Percentiles rank a stretch among this genome's conserved stretches.
These are phyloP conservation scores for Zaprionus tsacasi DNA, from an alignment of 1,140 invertebrate genomes.

Conservation along the genomic window DNA sequence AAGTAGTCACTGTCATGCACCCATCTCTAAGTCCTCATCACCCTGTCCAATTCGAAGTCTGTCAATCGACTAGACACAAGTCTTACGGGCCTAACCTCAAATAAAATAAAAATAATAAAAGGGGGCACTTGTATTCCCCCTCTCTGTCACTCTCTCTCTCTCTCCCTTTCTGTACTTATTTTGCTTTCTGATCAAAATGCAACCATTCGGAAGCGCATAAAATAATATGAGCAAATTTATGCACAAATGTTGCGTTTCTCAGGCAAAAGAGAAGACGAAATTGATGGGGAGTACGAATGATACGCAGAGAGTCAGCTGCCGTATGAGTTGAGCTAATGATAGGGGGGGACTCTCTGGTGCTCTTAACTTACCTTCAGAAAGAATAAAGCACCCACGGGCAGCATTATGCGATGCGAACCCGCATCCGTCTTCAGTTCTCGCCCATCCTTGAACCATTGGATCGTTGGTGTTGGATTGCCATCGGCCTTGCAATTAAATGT, in stretches of 20 bases:
- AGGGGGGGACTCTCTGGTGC: conserved; percentile 57
- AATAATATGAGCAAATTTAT: conserved; percentile 75
- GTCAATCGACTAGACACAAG: conserved; percentile 35
- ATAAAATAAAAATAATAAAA: neutral
- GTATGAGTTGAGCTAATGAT: conserved; percentile 56
- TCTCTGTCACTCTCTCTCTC: neutral
- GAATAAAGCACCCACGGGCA: conserved; percentile 89
- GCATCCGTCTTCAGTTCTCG: conserved; percentile 85
- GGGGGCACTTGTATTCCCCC: neutral
- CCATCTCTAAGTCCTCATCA: conserved; percentile 30
- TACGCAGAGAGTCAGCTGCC: conserved; percentile 43
- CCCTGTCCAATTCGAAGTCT: neutral
- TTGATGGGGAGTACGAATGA: conserved; percentile 18
- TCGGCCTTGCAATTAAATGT: conserved; percentile 89
- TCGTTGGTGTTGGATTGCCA: conserved; percentile 87
- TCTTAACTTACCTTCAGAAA: conserved; percentile 88
- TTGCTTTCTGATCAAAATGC: conserved; percentile 74
- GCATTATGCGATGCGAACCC: conserved; percentile 85
- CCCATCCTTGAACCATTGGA: conserved; percentile 89
- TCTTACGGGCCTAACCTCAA: conserved; percentile 32
- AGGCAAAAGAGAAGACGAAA: conserved; percentile 10
- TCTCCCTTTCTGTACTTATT: conserved; percentile 50
- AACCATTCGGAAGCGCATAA: conserved; percentile 75
- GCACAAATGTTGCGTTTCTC: conserved; percentile 78
- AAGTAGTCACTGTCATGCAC: no score